Percentiles rank a stretch among this genome's conserved stretches.
Conservation (phyloP, 2,888 invertebrate genomes). For the Plutella xylostella region DNA sequence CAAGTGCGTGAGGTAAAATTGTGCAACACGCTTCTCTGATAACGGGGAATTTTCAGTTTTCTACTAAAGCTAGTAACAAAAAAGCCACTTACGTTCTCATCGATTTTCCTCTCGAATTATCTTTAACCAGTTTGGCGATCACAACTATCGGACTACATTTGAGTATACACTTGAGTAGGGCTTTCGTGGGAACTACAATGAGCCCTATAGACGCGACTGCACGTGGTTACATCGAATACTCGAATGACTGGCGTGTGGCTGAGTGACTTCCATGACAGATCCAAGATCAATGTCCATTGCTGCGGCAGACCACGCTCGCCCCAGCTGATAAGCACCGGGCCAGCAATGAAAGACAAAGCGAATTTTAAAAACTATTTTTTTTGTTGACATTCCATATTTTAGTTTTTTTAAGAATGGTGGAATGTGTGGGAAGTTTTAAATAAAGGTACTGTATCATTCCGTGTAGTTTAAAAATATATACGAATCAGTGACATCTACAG, state of each 20-base stretch:
- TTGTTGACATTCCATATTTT: too few relatives aligned
- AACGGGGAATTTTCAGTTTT: not conserved
- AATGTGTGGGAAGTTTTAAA: too few relatives aligned
- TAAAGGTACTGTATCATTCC: too few relatives aligned
- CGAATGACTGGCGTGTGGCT: constrained; percentile 23
- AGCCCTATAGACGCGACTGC: constrained; percentile 60
- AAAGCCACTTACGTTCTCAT: constrained; percentile 56
- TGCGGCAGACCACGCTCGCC: not conserved
- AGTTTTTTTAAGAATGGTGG: too few relatives aligned
- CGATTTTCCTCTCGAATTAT: constrained; percentile 57
- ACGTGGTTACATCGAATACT: constrained; percentile 55
- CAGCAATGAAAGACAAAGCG: not conserved
- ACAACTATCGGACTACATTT: constrained; percentile 65
- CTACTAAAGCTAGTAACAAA: constrained; percentile 11
- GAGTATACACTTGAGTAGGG: constrained; percentile 58
- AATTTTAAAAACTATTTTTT: too few relatives aligned
- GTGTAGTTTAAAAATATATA: too few relatives aligned
- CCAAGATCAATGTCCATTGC: not conserved
- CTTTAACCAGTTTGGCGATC: constrained; percentile 35
- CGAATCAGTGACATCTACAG: too few relatives aligned
- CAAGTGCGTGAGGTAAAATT: too few relatives aligned
- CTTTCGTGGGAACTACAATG: constrained; percentile 67
- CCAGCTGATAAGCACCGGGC: not conserved
- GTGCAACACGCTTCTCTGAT: not conserved
- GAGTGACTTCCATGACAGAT: too few relatives aligned